These are phyloP conservation scores for Fulica atra DNA, from an alignment of 2,113 vertebrate species.

Conservation along the genomic window DNA sequence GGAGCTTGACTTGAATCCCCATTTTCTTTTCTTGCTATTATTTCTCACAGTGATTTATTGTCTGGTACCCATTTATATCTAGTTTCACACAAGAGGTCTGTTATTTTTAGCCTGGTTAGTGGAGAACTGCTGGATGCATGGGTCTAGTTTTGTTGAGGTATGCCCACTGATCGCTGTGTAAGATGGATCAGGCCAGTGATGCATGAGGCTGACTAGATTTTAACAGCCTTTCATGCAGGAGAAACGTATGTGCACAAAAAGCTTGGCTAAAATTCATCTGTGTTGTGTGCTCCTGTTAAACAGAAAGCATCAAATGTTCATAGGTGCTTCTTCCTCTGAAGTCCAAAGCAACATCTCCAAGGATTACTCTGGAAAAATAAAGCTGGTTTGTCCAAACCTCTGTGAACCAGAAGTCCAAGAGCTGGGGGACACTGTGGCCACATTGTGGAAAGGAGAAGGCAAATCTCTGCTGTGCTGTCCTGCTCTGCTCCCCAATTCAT, in stretches of 20 bases:
- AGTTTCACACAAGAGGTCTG: not conserved
- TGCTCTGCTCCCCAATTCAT: not conserved
- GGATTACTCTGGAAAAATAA: not conserved
- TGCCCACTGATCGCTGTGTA: not conserved
- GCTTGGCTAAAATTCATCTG: not conserved
- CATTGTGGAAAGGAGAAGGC: not conserved
- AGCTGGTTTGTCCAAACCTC: not conserved
- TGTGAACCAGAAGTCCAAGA: not conserved
- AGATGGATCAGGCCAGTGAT: not conserved
- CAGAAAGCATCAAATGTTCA: not conserved
- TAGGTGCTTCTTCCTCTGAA: not conserved
- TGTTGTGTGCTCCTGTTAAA: not conserved
- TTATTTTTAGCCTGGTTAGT: not conserved
- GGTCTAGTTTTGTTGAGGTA: not conserved
- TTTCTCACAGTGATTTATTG: not conserved
- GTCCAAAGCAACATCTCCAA: not conserved
- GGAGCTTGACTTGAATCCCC: constrained; percentile 1
- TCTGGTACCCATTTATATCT: not conserved
- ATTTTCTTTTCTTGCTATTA: not conserved
- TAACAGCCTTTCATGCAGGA: not conserved
- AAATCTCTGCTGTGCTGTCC: not conserved
- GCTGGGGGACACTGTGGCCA: not conserved
- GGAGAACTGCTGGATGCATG: not conserved
- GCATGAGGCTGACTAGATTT: not conserved
- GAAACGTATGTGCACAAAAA: not conserved